Conservation (phyloP, 2,113 vertebrate genomes). For the Hippolais icterina region DNA sequence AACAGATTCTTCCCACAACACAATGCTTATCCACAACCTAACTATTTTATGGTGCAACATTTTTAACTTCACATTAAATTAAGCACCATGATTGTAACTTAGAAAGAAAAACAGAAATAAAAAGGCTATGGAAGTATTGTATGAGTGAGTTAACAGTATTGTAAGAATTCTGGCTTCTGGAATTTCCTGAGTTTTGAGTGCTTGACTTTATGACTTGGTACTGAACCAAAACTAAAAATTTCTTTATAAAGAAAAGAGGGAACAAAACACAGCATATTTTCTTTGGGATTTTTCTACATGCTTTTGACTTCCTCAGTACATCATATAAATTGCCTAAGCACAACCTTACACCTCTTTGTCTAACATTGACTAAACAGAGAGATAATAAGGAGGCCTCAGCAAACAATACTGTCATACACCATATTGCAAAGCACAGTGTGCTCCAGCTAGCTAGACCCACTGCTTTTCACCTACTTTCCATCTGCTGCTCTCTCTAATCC, state of each 20-base stretch:
- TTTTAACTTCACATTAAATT: not conserved
- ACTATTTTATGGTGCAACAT: not conserved
- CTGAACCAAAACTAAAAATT: not conserved
- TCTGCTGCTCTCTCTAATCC: not conserved
- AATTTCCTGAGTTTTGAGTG: slow-evolving; percentile 35
- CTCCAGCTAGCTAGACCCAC: not conserved
- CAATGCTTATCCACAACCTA: not conserved
- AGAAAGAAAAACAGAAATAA: slow-evolving; percentile 20
- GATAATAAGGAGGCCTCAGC: not conserved
- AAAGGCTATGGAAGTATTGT: not conserved
- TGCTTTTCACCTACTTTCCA: not conserved
- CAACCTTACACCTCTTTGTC: not conserved
- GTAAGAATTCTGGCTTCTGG: slow-evolving; percentile 19
- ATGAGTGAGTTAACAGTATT: not conserved
- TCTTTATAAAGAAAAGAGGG: not conserved
- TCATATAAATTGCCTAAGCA: not conserved
- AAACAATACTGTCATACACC: not conserved
- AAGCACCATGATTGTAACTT: not conserved
- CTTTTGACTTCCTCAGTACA: not conserved
- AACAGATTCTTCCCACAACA: not conserved
- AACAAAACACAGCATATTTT: not conserved
- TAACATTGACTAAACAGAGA: not conserved
- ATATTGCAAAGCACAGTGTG: not conserved
- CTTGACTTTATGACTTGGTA: slow-evolving; percentile 18
- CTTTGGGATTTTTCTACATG: not conserved